These are phyloP conservation scores for Pithys albifrons DNA, from an alignment of 2,113 vertebrate species.

Conservation along the genomic window DNA sequence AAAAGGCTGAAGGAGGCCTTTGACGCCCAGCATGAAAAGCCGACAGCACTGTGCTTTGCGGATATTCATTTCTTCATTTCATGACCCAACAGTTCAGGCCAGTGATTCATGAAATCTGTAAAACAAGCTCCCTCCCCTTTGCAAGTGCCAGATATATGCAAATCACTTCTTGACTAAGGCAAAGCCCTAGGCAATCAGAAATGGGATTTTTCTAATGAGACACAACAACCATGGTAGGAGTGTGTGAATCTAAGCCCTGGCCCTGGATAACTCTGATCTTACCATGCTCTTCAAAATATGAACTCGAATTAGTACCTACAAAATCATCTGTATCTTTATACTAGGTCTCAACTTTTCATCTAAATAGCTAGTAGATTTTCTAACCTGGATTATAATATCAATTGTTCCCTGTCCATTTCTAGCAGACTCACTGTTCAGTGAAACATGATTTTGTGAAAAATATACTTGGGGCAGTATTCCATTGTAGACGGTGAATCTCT, in stretches of 20 bases:
- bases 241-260: neutral
- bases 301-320: neutral
- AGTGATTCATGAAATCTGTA: constrained; percentile 15
- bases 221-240: neutral
- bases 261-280: neutral
- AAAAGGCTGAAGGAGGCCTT: neutral
- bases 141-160: neutral
- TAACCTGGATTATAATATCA: neutral
- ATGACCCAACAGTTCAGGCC: neutral
- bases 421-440: neutral
- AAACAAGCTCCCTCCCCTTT: neutral
- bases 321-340: neutral
- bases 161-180: neutral
- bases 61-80: constrained; percentile 18
- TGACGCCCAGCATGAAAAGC: neutral
- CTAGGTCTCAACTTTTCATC: neutral
- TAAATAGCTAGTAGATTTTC: neutral
- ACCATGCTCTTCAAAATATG: neutral
- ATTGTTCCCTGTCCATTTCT: neutral
- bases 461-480: neutral
- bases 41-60: neutral
- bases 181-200: neutral
- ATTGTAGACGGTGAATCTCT: neutral
- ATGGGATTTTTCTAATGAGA: neutral
- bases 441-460: neutral